phyloP scores from a whole-genome alignment of 2,113 vertebrate genomes.

The Eptatretus burgeri region DNA sequence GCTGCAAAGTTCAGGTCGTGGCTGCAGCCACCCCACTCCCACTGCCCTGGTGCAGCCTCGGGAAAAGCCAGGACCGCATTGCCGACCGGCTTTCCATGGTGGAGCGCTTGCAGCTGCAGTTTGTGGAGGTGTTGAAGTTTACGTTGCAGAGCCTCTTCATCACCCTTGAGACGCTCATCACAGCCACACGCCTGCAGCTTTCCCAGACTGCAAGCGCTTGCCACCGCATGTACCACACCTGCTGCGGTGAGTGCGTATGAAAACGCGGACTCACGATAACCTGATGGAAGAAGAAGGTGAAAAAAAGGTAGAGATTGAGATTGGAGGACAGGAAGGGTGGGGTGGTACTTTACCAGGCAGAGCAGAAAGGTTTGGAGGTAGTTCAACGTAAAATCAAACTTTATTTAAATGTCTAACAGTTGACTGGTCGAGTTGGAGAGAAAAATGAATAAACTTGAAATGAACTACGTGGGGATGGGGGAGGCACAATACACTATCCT shows the following conservation, averaged over 20 bases:
- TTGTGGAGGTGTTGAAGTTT: slow-evolving; percentile 34
- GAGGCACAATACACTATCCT: no score
- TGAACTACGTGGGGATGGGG: no score
- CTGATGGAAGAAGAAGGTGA: slow-evolving; percentile 16
- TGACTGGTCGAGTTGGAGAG: no score
- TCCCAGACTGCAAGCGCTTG: slow-evolving; percentile 74
- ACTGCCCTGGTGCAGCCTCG: slow-evolving; percentile 39
- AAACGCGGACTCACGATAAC: slow-evolving; percentile 79
- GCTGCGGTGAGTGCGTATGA: slow-evolving; percentile 73
- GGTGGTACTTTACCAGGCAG: background rate
- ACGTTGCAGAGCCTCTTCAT: slow-evolving; percentile 63
- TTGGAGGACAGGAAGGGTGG: background rate
- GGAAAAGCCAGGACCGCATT: slow-evolving; percentile 72
- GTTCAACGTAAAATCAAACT: no score
- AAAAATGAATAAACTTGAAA: no score
- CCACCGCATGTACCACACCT: slow-evolving; percentile 63
- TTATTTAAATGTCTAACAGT: no score
- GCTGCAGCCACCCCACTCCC: slow-evolving; percentile 98
- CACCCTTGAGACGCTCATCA: slow-evolving; percentile 49
- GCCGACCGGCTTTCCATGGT: slow-evolving; percentile 72
- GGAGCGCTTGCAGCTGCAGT: slow-evolving; percentile 71
- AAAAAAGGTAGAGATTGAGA: background rate
- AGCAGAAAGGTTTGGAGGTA: no score
- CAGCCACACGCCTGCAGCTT: slow-evolving; percentile 74
- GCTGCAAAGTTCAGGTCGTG: slow-evolving; percentile 83